Percentiles rank a stretch among this genome's conserved stretches.
phyloP scores from a whole-genome alignment of 2,888 invertebrate genomes.

The Eurytoma adleriae region DNA sequence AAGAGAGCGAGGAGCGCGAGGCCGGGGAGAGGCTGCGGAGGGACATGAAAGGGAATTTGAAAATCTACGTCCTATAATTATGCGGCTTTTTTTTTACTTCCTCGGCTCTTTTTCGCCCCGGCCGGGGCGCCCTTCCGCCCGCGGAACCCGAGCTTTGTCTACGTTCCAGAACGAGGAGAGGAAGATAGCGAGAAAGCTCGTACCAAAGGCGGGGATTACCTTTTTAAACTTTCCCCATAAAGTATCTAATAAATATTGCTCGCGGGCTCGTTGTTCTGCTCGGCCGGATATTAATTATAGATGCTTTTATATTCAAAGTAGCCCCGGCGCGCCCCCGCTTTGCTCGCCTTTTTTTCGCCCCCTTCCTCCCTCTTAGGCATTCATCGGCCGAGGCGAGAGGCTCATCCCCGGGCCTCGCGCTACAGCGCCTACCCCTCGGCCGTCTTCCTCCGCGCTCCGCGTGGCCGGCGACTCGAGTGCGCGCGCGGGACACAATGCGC shows the following conservation, averaged over 20 bases:
- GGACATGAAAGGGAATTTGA: constrained; percentile 57
- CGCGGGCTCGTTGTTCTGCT: constrained; percentile 64
- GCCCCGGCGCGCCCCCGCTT: constrained; percentile 50
- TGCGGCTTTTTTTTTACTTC: constrained; percentile 48
- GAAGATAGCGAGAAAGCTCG: constrained; percentile 54
- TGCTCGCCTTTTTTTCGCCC: constrained; percentile 27
- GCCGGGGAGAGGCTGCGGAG: neutral
- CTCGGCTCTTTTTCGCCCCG: constrained; percentile 36
- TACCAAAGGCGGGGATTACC: constrained; percentile 65
- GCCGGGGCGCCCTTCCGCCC: constrained; percentile 28
- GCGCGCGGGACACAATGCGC: constrained; percentile 51
- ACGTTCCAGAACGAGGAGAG: constrained; percentile 54
- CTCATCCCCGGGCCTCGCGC: constrained; percentile 27
- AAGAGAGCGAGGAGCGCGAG: constrained; percentile 19
- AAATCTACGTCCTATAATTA: constrained; percentile 58
- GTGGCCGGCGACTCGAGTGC: neutral
- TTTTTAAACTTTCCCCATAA: constrained; percentile 72
- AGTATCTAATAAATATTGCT: constrained; percentile 71
- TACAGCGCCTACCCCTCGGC: constrained; percentile 34
- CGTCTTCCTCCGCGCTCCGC: neutral
- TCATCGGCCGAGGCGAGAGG: constrained; percentile 17
- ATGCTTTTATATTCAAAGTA: constrained; percentile 72
- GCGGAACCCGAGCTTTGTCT: constrained; percentile 59
- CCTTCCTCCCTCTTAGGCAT: constrained; percentile 35
- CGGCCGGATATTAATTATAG: constrained; percentile 70